A percentile compares a stretch with the other conserved stretches of the same genome.
Evolutionary conservation across 2,888 invertebrate genomes (phyloP).

Genomic region (Steinernema hermaphroditum): DNA sequence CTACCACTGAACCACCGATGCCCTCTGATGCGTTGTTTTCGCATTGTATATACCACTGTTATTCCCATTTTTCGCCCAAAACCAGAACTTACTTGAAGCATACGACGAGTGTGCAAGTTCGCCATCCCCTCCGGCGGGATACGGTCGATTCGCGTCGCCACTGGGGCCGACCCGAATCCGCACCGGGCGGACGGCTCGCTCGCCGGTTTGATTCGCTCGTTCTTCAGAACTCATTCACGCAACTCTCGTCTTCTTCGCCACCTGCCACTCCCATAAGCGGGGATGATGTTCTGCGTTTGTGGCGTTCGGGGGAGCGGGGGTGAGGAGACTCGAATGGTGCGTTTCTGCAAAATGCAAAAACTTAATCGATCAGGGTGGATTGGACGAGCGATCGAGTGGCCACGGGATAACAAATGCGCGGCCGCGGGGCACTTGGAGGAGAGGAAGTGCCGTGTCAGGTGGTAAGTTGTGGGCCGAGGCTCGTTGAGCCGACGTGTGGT

Average conservation of each 20-base stretch:
- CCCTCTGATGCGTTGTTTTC: too few relatives aligned
- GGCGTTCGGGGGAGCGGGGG: not conserved
- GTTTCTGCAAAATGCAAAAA: not conserved
- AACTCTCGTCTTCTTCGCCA: too few relatives aligned
- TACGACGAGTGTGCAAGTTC: slow-evolving; percentile 10
- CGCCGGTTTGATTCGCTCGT: slow-evolving; percentile 22
- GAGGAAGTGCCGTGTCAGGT: not conserved
- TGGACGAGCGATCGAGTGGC: not conserved
- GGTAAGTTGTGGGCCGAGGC: not conserved
- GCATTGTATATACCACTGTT: too few relatives aligned
- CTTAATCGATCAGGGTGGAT: not conserved
- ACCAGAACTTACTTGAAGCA: slow-evolving; percentile 27
- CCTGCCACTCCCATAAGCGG: not conserved
- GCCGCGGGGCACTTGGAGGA: not conserved
- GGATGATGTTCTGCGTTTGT: not conserved
- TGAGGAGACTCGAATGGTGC: not conserved
- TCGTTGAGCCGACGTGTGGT: not conserved
- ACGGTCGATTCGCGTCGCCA: slow-evolving; percentile 22
- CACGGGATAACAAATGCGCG: slow-evolving; percentile 1
- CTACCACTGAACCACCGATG: too few relatives aligned
- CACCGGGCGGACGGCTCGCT: slow-evolving; percentile 1
- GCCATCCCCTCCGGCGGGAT: not conserved
- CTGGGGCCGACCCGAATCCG: slow-evolving; percentile 19
- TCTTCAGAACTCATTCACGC: slow-evolving; percentile 25
- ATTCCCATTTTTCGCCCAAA: too few relatives aligned